Evolutionary conservation across 1,140 invertebrate genomes (phyloP), one percentile per base, ranked within the genome.

Genomic region (Andricus grossulariae): DNA sequence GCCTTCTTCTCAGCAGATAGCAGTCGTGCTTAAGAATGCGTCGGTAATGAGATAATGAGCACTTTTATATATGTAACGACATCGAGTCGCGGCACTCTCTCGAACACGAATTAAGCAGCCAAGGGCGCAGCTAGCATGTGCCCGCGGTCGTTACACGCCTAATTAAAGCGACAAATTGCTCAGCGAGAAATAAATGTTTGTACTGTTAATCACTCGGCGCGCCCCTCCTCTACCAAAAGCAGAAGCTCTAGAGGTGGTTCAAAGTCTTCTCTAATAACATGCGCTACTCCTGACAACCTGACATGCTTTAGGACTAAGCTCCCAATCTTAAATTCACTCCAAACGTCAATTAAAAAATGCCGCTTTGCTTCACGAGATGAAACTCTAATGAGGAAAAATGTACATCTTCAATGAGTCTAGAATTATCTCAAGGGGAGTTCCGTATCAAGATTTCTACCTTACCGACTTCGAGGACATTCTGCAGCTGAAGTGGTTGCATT

Each of bases 131-230:
- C n/a, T 18, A 54, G 52, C 52, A 54, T 54, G 52, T 66, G 57
- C 76, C 71, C 60, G 51, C 78, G 57, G 84, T 85, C 85, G 87
- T 87, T 87, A 87, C 85, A 88, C 85, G 87, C 77, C 82, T 87
- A 88, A 88, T 88, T 88, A 88, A 88, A 82, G 80, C 86, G 86
- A 87, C 86, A 88, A 88, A 88, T 88, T 88, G 80, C 73, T 79
- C 82, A 78, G 77, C 80, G 80, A 83, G 83, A 83, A 88, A 86
- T 84, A 86, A 84, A 87, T 82, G 83, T 81, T 82, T 76, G 76
- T 60, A 75, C 83, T 75, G 80, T 80, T 81, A 82, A 84, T 85
- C 80, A 84, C 80, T 84, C 78, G 39, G 52, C 79, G 66, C 32
- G 11, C 50, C 39, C 71, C 49, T 72, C 39, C 16, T 71, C 49